Conservation (phyloP, 2,888 invertebrate species). For the Isotomurus palustris region DNA sequence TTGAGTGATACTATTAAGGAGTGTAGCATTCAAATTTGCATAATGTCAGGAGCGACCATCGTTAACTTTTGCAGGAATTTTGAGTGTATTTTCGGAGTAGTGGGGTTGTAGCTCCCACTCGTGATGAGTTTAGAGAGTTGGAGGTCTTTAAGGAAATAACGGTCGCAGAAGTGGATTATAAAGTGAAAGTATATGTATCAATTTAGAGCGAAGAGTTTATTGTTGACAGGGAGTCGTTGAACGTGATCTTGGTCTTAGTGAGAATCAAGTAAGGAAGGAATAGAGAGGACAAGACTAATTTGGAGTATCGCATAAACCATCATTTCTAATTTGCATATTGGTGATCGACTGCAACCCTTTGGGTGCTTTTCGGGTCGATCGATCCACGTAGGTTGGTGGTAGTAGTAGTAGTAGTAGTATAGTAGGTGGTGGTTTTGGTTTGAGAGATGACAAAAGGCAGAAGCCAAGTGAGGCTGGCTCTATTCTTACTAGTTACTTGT, state of each 20-base stretch:
- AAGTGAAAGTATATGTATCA: slow-evolving; percentile 3
- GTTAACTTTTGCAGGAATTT: no score
- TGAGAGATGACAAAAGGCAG: slow-evolving; percentile 18
- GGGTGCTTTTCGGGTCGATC: slow-evolving; percentile 26
- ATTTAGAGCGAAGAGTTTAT: slow-evolving; percentile 4
- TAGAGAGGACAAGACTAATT: slow-evolving; percentile 28
- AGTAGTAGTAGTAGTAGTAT: no score
- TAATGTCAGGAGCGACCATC: no score
- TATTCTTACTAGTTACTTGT: neutral
- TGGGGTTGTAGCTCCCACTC: no score
- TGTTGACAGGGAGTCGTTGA: neutral
- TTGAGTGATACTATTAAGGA: no score
- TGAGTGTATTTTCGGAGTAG: no score
- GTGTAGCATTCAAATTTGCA: no score
- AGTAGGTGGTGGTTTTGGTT: slow-evolving; percentile 12
- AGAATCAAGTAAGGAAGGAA: neutral
- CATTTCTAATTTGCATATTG: slow-evolving; percentile 38
- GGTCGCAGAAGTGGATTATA: slow-evolving; percentile 1
- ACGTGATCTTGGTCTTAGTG: neutral
- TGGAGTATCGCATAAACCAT: slow-evolving; percentile 33
- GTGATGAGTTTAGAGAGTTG: slow-evolving; percentile 3
- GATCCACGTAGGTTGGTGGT: slow-evolving; percentile 19
- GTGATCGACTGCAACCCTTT: slow-evolving; percentile 31
- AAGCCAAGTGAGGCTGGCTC: slow-evolving; percentile 3
- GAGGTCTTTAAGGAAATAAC: neutral